Evolutionary conservation across 2,888 invertebrate species (phyloP), one percentile per base, ranked within the genome.

Genomic region (Mythimna vitellina): DNA sequence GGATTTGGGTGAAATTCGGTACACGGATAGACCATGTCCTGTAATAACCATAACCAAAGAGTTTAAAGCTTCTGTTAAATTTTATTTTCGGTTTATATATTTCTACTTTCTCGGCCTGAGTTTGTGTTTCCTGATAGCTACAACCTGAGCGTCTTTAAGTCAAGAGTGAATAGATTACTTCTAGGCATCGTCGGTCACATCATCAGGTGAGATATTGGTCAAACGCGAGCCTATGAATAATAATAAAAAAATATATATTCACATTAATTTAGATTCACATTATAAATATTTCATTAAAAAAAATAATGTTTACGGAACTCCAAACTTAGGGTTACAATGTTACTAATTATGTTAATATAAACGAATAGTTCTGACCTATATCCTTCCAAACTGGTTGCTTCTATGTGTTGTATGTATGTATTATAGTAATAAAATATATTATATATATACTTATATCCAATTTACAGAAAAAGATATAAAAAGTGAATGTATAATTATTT

Each of bases 331-430:
- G 42, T 60, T 42, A 46, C 10, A 42, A 32, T 20, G 42, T 10
- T 2, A 64, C 62, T 12, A 56, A 42, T 74, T 80, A 78, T 78
- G 65, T 51, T 10, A 74, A 78, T 78, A 54, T 17, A 71, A 65
- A 46, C 29, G 5, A 35, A 57, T 29, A 20, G 51, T n/a, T 25
- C 22, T 56, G 32, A 62, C 68, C 38, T 20, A 7, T 69, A 58
- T 60, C 65, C 80, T 70, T 64, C 56, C 3, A 58, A 74, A 65
- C 71, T n/a, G n/a, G 77, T 64, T 64, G 0, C 9, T 17, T 49
- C 17, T 42, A 17, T 9, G 57, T 38, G 70, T 76, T 70, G 20
- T 62, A 20, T 22, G 17, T 22, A 22, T 58, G 22, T 51, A 51
- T 61, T 56, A 46, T 32, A 65, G 25, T 46, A 49, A 42, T 42